Percentiles rank a stretch among this genome's conserved stretches.
phyloP scores from a whole-genome alignment of 2,888 invertebrate species.

The Rhagophthalmus giganteus region DNA sequence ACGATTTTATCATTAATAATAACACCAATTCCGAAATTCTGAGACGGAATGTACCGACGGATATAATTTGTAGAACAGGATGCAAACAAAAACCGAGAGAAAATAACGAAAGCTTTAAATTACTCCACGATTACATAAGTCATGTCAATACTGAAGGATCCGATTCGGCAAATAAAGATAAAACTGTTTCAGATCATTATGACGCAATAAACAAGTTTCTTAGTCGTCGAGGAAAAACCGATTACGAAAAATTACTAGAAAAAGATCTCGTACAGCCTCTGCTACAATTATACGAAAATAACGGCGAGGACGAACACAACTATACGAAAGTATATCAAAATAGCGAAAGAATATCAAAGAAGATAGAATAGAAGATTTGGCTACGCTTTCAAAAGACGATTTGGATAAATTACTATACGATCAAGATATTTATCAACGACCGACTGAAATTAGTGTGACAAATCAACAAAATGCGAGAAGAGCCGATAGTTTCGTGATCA shows the following conservation, averaged over 20 bases:
- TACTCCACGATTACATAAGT: constrained; percentile 41
- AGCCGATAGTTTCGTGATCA: constrained; percentile 24
- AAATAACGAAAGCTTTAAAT: constrained; percentile 37
- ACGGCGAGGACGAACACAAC: background rate
- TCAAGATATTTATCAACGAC: constrained; percentile 40
- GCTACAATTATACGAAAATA: constrained; percentile 45
- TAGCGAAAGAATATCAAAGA: constrained; percentile 44
- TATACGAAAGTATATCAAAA: background rate
- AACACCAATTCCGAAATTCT: background rate
- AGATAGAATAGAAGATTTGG: constrained; percentile 43
- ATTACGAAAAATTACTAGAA: constrained; percentile 48
- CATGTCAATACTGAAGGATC: constrained; percentile 32
- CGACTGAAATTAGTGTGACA: constrained; percentile 14
- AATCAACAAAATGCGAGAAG: constrained; percentile 13
- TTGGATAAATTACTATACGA: constrained; percentile 42
- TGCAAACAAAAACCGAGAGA: constrained; percentile 13
- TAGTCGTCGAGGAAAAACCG: constrained; percentile 44
- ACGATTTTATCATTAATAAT: constrained; percentile 5
- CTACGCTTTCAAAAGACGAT: constrained; percentile 44
- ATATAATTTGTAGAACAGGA: constrained; percentile 20
- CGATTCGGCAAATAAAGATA: constrained; percentile 24
- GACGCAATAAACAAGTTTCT: constrained; percentile 43
- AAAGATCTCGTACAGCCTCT: constrained; percentile 51
- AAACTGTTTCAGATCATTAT: constrained; percentile 30
- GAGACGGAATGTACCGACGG: background rate